Conservation (phyloP, 1,140 invertebrate genomes). For the Drosophila bocki region DNA sequence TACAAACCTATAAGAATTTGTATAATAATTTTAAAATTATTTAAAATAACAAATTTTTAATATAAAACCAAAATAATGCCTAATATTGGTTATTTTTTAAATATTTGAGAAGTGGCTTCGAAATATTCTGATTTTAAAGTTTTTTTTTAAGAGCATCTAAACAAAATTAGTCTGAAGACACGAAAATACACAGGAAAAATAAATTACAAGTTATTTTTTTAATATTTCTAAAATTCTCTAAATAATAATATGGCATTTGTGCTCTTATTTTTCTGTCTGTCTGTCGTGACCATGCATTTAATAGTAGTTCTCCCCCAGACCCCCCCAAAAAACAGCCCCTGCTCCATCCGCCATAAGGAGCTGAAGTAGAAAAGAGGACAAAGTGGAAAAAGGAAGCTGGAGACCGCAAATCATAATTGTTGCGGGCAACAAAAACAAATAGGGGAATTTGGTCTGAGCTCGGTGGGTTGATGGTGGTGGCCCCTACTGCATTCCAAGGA, state of each 20-base stretch:
- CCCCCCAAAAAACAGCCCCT: not conserved
- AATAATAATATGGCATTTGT: not conserved
- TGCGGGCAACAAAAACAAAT: slow-evolving; percentile 50
- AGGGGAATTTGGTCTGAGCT: not conserved
- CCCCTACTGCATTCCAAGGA: slow-evolving; percentile 2
- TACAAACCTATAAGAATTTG: too few species aligned
- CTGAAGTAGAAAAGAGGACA: slow-evolving; percentile 1
- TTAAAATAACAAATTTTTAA: too few species aligned
- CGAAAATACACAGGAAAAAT: too few species aligned
- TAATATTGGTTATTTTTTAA: too few species aligned
- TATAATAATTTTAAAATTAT: too few species aligned
- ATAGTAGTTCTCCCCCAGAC: not conserved
- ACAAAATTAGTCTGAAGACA: too few species aligned
- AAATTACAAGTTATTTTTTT: too few species aligned
- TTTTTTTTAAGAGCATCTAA: too few species aligned
- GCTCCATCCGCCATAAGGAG: not conserved
- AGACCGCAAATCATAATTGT: slow-evolving; percentile 80
- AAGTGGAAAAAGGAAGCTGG: not conserved
- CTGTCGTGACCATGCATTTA: slow-evolving; percentile 12
- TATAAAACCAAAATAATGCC: too few species aligned
- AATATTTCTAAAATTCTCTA: too few species aligned
- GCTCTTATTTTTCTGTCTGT: not conserved
- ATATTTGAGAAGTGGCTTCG: too few species aligned
- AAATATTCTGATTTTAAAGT: too few species aligned
- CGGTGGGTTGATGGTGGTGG: not conserved